Evolutionary conservation across 2,797 vertebrate species (phyloP).

Genomic region (Anniella stebbinsi): DNA sequence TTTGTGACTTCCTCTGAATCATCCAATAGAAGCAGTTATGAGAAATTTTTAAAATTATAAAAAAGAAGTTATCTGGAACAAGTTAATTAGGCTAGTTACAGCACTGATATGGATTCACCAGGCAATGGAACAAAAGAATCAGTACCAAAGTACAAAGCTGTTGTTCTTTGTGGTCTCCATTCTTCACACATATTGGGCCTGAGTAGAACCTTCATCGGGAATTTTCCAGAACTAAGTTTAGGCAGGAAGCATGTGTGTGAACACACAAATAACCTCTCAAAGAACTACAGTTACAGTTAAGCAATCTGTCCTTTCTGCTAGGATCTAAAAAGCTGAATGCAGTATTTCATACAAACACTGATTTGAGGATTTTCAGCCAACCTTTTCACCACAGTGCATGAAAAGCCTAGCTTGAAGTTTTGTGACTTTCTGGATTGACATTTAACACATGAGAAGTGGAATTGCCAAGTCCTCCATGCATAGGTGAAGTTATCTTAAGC

Average conservation of each 20-base stretch:
- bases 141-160: background rate
- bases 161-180: background rate
- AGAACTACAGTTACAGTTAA: too few species aligned
- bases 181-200: too few species aligned
- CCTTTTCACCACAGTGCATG: background rate
- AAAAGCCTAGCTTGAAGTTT: background rate
- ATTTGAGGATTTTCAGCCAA: background rate
- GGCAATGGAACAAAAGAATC: background rate
- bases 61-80: background rate
- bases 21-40: background rate
- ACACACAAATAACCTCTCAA: too few species aligned
- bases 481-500: background rate
- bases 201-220: too few species aligned
- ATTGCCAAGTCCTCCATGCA: background rate
- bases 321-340: background rate
- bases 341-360: background rate
- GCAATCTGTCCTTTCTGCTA: too few species aligned
- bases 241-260: too few species aligned
- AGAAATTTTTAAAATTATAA: background rate
- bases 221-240: too few species aligned
- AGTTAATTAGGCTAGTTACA: background rate
- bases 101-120: background rate
- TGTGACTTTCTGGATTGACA: background rate
- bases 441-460: background rate
- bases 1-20: background rate